Evolutionary conservation across 2,888 invertebrate genomes (phyloP).

Genomic region (Tachystola acroxantha): DNA sequence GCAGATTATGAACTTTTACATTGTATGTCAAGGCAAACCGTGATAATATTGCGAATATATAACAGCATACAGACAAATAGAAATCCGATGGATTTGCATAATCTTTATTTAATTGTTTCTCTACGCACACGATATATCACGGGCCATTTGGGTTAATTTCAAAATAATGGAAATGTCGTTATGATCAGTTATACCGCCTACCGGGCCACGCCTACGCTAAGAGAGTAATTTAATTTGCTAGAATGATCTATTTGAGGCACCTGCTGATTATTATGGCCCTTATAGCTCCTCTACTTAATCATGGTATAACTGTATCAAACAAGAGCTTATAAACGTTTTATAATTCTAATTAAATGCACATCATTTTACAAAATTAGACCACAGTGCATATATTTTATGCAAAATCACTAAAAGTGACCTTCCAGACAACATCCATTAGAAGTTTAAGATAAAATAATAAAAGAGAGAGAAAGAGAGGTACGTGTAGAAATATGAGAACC

Average conservation of each 20-base stretch:
- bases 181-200: background rate
- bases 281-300: no score
- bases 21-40: conserved; percentile 42
- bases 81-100: conserved; percentile 44
- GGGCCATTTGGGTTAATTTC: conserved; percentile 26
- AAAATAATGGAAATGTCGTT: conserved; percentile 10
- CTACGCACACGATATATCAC: conserved; percentile 6
- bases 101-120: conserved; percentile 47
- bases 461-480: no score
- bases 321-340: no score
- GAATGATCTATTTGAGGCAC: background rate
- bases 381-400: no score
- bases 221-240: background rate
- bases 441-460: no score
- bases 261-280: no score
- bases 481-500: no score
- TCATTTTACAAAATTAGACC: no score
- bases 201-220: background rate
- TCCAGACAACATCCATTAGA: no score
- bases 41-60: conserved; percentile 16
- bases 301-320: no score
- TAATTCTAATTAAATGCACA: no score
- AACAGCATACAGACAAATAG: conserved; percentile 25
- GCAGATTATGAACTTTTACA: conserved; percentile 10
- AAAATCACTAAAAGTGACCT: no score